Evolutionary conservation across 2,797 vertebrate genomes (phyloP).

Genomic region (Calcarius lapponicus): DNA sequence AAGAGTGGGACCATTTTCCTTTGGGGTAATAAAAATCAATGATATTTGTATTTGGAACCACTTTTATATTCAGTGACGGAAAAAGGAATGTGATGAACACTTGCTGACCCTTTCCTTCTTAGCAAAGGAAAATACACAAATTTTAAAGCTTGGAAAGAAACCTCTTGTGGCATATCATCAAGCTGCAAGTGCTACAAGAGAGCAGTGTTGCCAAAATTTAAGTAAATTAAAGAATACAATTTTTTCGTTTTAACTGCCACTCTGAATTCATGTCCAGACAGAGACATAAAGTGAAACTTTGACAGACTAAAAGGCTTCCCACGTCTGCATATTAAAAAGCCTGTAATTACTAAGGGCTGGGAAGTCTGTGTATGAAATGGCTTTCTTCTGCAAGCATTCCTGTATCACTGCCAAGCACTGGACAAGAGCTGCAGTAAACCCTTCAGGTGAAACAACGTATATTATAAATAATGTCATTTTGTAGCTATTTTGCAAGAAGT

Average conservation of each 20-base stretch:
- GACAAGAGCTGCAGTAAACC: accelerated
- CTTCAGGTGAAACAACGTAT: neutral
- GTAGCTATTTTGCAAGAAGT: neutral
- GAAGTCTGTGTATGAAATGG: neutral
- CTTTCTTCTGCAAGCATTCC: neutral
- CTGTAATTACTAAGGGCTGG: neutral
- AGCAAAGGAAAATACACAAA: neutral
- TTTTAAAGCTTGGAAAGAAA: neutral
- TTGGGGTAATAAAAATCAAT: neutral
- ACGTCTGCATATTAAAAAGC: neutral
- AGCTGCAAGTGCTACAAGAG: neutral
- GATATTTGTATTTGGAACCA: neutral
- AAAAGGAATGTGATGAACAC: neutral
- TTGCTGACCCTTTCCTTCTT: neutral
- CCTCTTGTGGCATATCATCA: neutral
- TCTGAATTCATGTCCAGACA: neutral
- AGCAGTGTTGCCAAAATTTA: neutral
- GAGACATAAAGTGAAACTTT: neutral
- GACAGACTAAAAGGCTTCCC: neutral
- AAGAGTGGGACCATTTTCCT: neutral
- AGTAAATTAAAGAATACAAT: neutral
- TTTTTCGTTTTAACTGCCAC: neutral
- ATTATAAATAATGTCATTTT: neutral
- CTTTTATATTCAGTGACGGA: neutral
- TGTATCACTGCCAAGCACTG: neutral